Base-by-base conservation (phyloP, 2,797 vertebrate species). In the Passerculus sandwichensis region DNA sequence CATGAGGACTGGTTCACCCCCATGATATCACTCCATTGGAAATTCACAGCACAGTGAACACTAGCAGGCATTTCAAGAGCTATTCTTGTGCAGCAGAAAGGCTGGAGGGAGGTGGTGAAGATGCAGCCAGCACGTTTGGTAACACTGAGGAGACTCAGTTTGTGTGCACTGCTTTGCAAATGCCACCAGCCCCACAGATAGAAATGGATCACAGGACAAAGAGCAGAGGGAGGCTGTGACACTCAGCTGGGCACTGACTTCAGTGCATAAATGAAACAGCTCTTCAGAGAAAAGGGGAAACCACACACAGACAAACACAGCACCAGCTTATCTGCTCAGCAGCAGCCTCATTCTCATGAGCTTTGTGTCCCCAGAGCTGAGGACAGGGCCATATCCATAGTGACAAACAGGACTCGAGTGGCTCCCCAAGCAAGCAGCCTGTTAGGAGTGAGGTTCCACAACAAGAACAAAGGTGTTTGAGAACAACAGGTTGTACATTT, bases 1-100 rank as follows among this genome's bases (percentile, higher is more conserved):
- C 15, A 61, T 9, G 27, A 30, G 25, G 7, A 10, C 40, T 40
- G 14, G 40, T 3, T 60, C 40, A 50, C 16, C 14, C 21, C 34
- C 26, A 9, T 1, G 2, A 0, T 6, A 23, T 5, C 29, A 21
- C 15, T 29, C 13, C 21, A 11, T 44, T 11, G 62, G 47, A 51
- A 19, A 54, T 4, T 15, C 32, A 32, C 50, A 44, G 34, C 60
- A 38, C 32, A 5, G 9, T 21, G 45, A 74, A 48, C 7, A 53
- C 12, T 0, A 70, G 27, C 59, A 70, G 25, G 6, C 9, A 51
- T 23, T 36, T 50, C 47, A 30, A 25, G 60, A 77, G 47, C 73
- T 64, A 0, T 26, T 82, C 66, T 34, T 16, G 8, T 0, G 3
- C 32, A 78, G 50, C 54, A 88, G 50, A 91, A 42, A 67, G 72